phyloP scores from a whole-genome alignment of 2,888 invertebrate species.

The Adelognathus sp. region DNA sequence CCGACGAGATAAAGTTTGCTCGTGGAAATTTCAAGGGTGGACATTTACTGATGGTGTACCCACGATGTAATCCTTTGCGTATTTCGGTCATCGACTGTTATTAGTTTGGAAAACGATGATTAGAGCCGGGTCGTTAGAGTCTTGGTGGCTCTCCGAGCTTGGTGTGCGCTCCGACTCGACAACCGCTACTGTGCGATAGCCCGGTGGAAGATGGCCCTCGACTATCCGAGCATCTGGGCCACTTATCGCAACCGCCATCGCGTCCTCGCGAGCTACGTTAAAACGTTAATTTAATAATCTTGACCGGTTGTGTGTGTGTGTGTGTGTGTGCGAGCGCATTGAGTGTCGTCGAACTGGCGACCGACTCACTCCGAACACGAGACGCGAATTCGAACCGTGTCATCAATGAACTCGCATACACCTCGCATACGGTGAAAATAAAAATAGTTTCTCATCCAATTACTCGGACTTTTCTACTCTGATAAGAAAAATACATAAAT shows the following conservation, averaged over 20 bases:
- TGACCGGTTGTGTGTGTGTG: neutral
- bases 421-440: neutral
- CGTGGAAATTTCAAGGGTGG: too few relatives aligned
- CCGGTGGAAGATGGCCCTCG: constrained; percentile 55
- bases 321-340: constrained; percentile 6
- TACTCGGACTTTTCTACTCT: neutral
- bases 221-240: constrained; percentile 60
- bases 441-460: neutral
- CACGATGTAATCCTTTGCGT: too few relatives aligned
- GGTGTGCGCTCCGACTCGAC: too few relatives aligned
- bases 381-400: constrained; percentile 11
- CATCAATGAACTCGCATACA: neutral
- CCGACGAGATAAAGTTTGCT: too few relatives aligned
- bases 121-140: too few relatives aligned
- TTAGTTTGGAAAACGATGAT: too few relatives aligned
- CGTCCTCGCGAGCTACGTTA: constrained; percentile 74
- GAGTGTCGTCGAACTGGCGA: constrained; percentile 55
- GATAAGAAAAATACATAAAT: neutral
- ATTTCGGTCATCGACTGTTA: too few relatives aligned
- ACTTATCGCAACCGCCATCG: constrained; percentile 64
- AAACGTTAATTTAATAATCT: constrained; percentile 76
- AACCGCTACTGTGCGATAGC: too few relatives aligned
- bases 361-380: constrained; percentile 40
- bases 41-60: too few relatives aligned
- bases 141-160: too few relatives aligned